Percentiles rank a stretch among this genome's conserved stretches.
Conservation (phyloP, 2,797 vertebrate species). For the Siniperca undulata region DNA sequence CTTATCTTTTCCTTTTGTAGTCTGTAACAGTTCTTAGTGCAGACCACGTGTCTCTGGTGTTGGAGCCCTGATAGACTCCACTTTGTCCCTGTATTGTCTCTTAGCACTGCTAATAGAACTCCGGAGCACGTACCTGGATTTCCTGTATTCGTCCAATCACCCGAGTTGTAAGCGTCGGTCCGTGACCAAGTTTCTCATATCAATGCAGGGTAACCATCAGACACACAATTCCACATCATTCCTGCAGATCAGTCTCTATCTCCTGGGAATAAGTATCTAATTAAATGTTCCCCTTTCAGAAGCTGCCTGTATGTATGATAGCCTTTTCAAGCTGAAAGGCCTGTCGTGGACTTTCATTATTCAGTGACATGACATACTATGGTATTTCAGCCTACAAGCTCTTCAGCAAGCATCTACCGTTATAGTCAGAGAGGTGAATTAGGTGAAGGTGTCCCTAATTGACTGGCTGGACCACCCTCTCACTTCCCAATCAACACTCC, state of each 20-base stretch:
- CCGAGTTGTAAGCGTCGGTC: no score
- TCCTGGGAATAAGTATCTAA: constrained; percentile 34
- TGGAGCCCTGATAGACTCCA: no score
- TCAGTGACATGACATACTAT: constrained; percentile 32
- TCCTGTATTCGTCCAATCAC: no score
- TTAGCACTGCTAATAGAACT: no score
- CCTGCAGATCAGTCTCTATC: constrained; percentile 12
- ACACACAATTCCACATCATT: constrained; percentile 4
- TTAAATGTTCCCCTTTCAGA: constrained; percentile 28
- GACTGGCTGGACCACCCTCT: constrained; percentile 35
- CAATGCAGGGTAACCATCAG: not conserved
- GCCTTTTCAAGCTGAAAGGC: constrained; percentile 44
- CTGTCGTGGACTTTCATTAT: constrained; percentile 42
- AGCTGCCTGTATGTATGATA: not conserved
- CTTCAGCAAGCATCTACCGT: constrained; percentile 9
- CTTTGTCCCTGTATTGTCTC: no score
- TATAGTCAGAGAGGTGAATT: constrained; percentile 55
- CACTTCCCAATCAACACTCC: constrained; percentile 13
- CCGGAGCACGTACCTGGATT: no score
- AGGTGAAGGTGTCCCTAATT: constrained; percentile 44
- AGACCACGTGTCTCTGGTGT: no score
- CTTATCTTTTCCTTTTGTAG: no score
- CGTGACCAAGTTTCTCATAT: not conserved
- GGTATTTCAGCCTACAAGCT: constrained; percentile 45
- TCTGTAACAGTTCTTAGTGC: no score